Conservation (phyloP, 2,113 vertebrate species). For the Halichoerus grypus region DNA sequence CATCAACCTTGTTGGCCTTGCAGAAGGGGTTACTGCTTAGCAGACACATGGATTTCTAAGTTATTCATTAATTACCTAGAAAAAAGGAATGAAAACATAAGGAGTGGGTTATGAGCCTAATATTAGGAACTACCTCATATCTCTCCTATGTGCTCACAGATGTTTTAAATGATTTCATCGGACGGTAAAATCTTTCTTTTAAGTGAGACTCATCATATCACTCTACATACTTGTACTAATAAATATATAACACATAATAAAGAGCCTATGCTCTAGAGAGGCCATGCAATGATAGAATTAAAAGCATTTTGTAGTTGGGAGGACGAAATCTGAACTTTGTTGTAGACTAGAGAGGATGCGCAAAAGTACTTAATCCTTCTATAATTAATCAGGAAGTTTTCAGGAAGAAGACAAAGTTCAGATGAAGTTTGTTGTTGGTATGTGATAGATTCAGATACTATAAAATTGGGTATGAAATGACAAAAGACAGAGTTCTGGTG, state of each 20-base stretch:
- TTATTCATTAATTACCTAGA: conserved; percentile 23
- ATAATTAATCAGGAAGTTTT: conserved; percentile 7
- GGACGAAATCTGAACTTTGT: conserved; percentile 13
- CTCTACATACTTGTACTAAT: neutral
- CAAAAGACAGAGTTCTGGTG: neutral
- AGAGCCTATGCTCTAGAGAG: neutral
- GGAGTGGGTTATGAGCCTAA: neutral
- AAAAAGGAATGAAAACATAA: neutral
- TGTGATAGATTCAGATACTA: neutral
- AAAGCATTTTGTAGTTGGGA: neutral
- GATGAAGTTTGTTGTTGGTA: neutral
- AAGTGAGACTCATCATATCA: neutral
- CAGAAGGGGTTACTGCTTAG: neutral
- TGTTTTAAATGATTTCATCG: neutral
- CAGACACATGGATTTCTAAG: neutral
- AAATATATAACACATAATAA: neutral
- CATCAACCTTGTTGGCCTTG: neutral
- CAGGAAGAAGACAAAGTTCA: neutral
- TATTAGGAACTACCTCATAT: neutral
- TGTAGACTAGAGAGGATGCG: neutral
- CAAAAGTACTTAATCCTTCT: neutral
- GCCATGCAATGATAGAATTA: neutral
- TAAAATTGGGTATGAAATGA: neutral
- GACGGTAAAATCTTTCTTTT: neutral
- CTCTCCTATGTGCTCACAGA: neutral